Evolutionary conservation across 2,888 invertebrate genomes (phyloP).

Genomic region (Megastigmus dorsalis): DNA sequence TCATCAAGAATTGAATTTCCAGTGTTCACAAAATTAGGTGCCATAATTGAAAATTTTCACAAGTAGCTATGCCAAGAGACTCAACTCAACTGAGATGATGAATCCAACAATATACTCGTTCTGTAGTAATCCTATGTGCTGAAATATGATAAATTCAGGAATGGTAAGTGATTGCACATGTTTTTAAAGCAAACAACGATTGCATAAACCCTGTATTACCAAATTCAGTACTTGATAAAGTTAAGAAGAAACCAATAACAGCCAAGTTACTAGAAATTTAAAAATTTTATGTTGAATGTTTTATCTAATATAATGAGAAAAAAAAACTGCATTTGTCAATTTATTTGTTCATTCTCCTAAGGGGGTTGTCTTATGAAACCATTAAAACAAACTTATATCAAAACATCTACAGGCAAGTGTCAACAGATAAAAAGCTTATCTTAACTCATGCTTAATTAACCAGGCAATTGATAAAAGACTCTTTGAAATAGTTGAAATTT

Average conservation of each 20-base stretch:
- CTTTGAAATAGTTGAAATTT: no score
- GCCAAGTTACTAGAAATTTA: no score
- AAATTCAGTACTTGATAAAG: conserved; percentile 16
- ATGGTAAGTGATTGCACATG: conserved; percentile 13
- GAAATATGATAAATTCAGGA: conserved; percentile 35
- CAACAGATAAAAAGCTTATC: conserved; percentile 25
- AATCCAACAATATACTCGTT: not conserved
- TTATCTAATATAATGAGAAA: not conserved
- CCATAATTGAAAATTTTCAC: conserved; percentile 32
- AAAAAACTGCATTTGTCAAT: not conserved
- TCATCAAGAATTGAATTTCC: conserved; percentile 78
- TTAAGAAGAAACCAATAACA: no score
- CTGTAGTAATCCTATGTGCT: conserved; percentile 19
- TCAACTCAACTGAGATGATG: conserved; percentile 42
- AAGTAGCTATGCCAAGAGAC: conserved; percentile 14
- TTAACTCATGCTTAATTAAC: conserved; percentile 3
- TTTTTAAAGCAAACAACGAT: conserved; percentile 5
- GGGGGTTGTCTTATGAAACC: not conserved
- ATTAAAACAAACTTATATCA: not conserved
- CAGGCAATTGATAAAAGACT: conserved; percentile 27
- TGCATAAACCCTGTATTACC: not conserved
- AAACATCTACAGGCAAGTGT: not conserved
- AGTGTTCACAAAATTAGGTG: conserved; percentile 69
- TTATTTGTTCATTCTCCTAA: not conserved
- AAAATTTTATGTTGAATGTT: not conserved